Conservation (phyloP, 64 coral and sea anemone genomes). For the Montipora foliosa region DNA sequence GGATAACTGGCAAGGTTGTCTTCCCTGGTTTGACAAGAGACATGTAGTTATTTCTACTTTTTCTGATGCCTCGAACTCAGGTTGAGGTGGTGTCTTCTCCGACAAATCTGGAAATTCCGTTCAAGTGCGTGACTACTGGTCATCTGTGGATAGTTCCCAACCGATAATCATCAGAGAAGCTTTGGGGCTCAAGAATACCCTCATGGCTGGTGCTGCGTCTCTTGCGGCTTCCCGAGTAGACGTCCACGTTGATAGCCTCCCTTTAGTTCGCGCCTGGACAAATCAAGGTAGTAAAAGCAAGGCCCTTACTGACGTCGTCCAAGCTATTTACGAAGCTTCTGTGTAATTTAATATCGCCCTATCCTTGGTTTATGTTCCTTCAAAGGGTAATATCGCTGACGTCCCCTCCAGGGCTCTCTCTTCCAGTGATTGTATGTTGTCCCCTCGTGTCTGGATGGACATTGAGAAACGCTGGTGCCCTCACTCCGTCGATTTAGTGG, state of each 20-base stretch:
- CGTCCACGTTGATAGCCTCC: conserved; percentile 25
- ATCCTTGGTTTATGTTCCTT: conserved; percentile 43
- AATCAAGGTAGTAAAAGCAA: conserved; percentile 49
- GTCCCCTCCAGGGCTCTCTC: conserved; percentile 48
- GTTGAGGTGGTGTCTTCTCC: conserved; percentile 35
- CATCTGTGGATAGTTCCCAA: background rate
- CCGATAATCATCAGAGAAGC: conserved; percentile 71
- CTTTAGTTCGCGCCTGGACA: conserved; percentile 45
- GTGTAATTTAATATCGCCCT: conserved; percentile 31
- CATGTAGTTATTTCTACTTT: background rate
- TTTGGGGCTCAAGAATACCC: conserved; percentile 25
- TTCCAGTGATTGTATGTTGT: background rate
- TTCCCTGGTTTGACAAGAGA: conserved; percentile 53
- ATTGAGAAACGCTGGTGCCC: conserved; percentile 31
- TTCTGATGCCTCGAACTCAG: conserved; percentile 42
- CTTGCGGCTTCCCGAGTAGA: conserved; percentile 43
- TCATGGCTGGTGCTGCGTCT: background rate
- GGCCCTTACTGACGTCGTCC: conserved; percentile 24
- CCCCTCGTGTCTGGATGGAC: background rate
- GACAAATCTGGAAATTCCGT: background rate
- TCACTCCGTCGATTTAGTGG: conserved; percentile 42
- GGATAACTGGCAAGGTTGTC: conserved; percentile 35
- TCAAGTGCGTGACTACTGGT: conserved; percentile 56
- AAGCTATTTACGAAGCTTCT: background rate
- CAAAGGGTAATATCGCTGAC: conserved; percentile 41